Conservation (phyloP, 2,888 invertebrate genomes). For the Phragmatobia fuliginosa region DNA sequence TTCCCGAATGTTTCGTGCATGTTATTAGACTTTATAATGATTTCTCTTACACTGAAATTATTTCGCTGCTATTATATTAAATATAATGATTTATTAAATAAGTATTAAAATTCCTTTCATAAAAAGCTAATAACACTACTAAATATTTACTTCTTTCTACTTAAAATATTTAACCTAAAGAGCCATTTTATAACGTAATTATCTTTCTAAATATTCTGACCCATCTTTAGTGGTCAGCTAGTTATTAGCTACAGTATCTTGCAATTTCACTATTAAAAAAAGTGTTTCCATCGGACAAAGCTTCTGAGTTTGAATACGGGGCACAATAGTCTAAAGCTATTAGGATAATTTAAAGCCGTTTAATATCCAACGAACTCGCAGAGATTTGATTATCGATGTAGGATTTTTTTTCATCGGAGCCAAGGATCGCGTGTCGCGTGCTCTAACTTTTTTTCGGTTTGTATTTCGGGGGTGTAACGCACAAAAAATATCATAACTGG, state of each 20-base stretch:
- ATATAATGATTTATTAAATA: no score
- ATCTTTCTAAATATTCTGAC: conserved; percentile 58
- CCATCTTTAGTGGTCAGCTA: conserved; percentile 62
- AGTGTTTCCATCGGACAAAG: conserved; percentile 49
- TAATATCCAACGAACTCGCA: conserved; percentile 77
- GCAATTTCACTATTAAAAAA: conserved; percentile 40
- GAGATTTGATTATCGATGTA: conserved; percentile 83
- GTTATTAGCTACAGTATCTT: conserved; percentile 47
- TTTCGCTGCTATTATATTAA: no score
- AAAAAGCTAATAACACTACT: no score
- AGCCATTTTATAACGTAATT: conserved; percentile 46
- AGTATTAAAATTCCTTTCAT: no score
- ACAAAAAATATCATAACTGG: conserved; percentile 81
- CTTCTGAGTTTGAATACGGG: conserved; percentile 55
- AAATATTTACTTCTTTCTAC: no score
- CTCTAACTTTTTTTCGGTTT: conserved; percentile 72
- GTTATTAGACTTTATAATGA: no score
- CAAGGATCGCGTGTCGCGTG: conserved; percentile 85
- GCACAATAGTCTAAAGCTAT: conserved; percentile 79
- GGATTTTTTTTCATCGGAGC: conserved; percentile 68
- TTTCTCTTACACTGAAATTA: no score
- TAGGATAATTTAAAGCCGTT: conserved; percentile 85
- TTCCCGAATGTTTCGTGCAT: no score
- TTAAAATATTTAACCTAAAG: conserved; percentile 45
- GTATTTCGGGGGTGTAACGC: conserved; percentile 71